Evolutionary conservation across 2,797 vertebrate species (phyloP), one percentile per base, ranked within the genome.

Genomic region (Sebastes goodei): DNA sequence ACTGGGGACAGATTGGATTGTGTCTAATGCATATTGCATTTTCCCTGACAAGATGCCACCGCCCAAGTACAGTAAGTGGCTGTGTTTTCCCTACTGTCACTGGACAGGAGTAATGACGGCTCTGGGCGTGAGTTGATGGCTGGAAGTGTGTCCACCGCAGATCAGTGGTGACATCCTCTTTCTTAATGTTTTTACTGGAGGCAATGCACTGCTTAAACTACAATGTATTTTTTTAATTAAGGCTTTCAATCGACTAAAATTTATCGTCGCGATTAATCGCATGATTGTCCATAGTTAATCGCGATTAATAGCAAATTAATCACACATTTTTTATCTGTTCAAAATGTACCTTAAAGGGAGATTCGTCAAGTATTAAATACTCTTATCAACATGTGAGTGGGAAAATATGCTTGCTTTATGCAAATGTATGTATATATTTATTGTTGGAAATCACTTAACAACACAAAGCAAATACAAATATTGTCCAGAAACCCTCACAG

Each of bases 21-120:
- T 94, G 87, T 93, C 92, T 94, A 93, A 93, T 95, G 94, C 91
- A 93, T 94, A 93, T 92, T 94, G 92, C 85, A 90, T 93, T 93
- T 89, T 93, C 85, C 76, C 90, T 90, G 91, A 92, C 92, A 93
- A 91, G 86, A 84, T 86, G 90, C 90, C 86, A 87, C 91, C 83
- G 83, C 91, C 91, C 92, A 92, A 89, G 67, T 91, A 87, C 92
- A 89, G 89, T 93, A 93, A 93, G 88, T 86, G 92, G 76, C 72
- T 73, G 84, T 92, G 90, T 93, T 93, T 92, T 86, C 86, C 88
- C 84, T 71, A 8, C 91, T 88, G 92, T 89, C 89, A 81, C 76
- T 74, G 70, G 63, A 81, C 80, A 76, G 79, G 80, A 71, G 81
- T 38, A 21, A 65, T 72, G 74, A 88, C 83, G 87, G 80, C 89